Conservation (phyloP, 2,797 vertebrate species). For the Protosalanx chinensis region DNA sequence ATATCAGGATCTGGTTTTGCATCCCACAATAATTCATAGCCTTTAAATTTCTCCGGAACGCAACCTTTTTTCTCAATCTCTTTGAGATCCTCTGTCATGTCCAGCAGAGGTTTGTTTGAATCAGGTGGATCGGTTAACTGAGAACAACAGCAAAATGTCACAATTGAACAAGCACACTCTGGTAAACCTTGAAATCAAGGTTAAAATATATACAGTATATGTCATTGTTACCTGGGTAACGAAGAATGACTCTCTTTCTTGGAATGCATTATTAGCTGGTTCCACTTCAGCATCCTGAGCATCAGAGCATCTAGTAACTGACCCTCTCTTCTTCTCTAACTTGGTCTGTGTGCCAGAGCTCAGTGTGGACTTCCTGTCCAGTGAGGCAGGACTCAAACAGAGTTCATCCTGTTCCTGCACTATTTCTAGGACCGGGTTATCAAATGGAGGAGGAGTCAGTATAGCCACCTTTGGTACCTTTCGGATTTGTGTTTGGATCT, state of each 20-base stretch:
- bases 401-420: conserved; percentile 16
- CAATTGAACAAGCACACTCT: neutral
- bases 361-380: conserved; percentile 14
- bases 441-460: conserved; percentile 18
- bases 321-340: conserved; percentile 5
- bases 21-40: conserved; percentile 66
- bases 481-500: conserved; percentile 67
- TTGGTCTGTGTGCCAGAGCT: conserved; percentile 21
- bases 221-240: conserved; percentile 77
- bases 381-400: neutral
- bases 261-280: conserved; percentile 20
- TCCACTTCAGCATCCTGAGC: neutral
- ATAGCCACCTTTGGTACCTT: conserved; percentile 61
- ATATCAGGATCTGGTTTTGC: conserved; percentile 60
- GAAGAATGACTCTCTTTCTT: conserved; percentile 71
- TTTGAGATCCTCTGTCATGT: conserved; percentile 22
- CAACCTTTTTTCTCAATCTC: conserved; percentile 25
- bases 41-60: conserved; percentile 53
- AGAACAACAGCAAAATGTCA: neutral
- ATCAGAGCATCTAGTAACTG: conserved; percentile 13
- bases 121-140: conserved; percentile 61
- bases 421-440: neutral
- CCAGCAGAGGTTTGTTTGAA: conserved; percentile 14
- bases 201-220: neutral
- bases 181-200: neutral